Evolutionary conservation across 1,140 invertebrate genomes (phyloP).

Genomic region (Melipona quadrifasciata): DNA sequence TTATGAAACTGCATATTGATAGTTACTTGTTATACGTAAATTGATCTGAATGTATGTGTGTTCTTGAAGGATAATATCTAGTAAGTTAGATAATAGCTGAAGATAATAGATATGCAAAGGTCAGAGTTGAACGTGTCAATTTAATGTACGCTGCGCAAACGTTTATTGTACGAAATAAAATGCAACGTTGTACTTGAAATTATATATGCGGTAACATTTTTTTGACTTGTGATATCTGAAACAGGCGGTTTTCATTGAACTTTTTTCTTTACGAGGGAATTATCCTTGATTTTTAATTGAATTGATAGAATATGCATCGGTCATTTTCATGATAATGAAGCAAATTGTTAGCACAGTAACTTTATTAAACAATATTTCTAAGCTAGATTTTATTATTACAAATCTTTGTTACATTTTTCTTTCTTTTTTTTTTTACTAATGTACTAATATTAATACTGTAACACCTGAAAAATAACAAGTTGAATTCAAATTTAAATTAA

Average conservation of each 20-base stretch:
- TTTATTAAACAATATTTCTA: neutral
- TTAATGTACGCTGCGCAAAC: too few species aligned
- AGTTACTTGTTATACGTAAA: neutral
- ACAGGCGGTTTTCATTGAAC: neutral
- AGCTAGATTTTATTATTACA: conserved; percentile 7
- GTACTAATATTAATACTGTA: neutral
- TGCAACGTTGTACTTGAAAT: neutral
- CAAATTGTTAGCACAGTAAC: neutral
- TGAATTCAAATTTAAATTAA: neutral
- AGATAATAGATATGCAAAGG: neutral
- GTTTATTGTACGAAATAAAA: neutral
- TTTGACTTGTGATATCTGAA: neutral
- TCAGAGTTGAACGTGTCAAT: neutral
- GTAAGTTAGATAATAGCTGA: neutral
- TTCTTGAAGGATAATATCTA: neutral
- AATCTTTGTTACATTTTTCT: neutral
- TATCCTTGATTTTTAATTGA: neutral
- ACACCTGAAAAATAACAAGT: neutral
- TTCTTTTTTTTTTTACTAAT: neutral
- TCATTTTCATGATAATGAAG: neutral
- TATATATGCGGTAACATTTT: neutral
- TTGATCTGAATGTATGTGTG: neutral
- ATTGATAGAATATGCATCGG: neutral
- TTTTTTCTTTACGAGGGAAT: neutral
- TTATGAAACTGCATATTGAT: conserved; percentile 15